Percentiles rank a stretch among this genome's conserved stretches.
phyloP scores from a whole-genome alignment of 2,113 vertebrate species.

The Macrotis lagotis region DNA sequence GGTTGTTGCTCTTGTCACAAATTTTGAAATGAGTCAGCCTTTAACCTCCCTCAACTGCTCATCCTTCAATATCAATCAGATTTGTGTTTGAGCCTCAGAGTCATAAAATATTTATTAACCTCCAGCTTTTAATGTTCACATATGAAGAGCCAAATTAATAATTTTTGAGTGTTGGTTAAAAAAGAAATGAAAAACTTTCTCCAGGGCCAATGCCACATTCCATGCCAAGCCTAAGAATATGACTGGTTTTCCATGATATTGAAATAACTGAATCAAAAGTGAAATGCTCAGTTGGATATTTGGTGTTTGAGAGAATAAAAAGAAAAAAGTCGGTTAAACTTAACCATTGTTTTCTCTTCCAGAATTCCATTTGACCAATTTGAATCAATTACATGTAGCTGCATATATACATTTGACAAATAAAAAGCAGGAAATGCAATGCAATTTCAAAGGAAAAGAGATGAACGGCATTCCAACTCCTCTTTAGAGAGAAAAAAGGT shows the following conservation, averaged over 20 bases:
- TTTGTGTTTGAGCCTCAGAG: conserved; percentile 11
- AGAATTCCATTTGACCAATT: background rate
- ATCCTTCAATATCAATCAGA: conserved; percentile 7
- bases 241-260: background rate
- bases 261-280: background rate
- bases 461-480: background rate
- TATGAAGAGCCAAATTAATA: conserved; percentile 72
- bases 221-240: conserved; percentile 35
- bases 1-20: background rate
- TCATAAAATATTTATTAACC: conserved; percentile 68
- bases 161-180: conserved; percentile 66
- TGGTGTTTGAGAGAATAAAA: background rate
- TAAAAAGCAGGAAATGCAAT: background rate
- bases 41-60: background rate
- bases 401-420: background rate
- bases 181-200: conserved; percentile 58
- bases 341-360: conserved; percentile 35
- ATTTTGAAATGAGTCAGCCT: conserved; percentile 43
- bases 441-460: background rate
- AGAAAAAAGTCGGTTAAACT: background rate
- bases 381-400: background rate
- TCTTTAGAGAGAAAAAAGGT: background rate
- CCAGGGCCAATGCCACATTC: conserved; percentile 9
- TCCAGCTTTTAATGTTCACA: conserved; percentile 70
- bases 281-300: background rate